phyloP scores from a whole-genome alignment of 2,113 vertebrate species.

The Sylvia atricapilla region DNA sequence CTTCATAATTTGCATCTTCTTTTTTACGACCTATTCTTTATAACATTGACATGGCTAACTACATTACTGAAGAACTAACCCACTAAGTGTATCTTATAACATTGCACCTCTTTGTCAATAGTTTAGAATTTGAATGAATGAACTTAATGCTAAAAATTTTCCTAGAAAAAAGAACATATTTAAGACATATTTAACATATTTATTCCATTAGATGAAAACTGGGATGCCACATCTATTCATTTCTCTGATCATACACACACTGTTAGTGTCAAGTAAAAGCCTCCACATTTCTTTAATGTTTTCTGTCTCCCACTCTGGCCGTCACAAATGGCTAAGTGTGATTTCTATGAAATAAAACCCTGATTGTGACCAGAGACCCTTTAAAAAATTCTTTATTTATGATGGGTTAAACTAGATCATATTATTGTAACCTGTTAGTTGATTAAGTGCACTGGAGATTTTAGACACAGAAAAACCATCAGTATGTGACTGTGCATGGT shows the following conservation, averaged over 20 bases:
- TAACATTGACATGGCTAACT: not conserved
- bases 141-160: not conserved
- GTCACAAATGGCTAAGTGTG: not conserved
- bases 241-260: not conserved
- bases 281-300: not conserved
- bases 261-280: not conserved
- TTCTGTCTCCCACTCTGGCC: not conserved
- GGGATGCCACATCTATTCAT: not conserved
- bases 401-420: not conserved
- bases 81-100: not conserved
- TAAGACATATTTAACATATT: too few species aligned
- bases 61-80: not conserved
- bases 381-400: not conserved
- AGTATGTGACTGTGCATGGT: not conserved
- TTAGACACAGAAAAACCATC: not conserved
- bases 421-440: not conserved
- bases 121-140: not conserved
- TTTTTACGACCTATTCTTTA: not conserved
- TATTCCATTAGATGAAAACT: not conserved
- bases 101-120: not conserved
- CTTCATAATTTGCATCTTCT: not conserved
- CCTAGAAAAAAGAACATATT: not conserved
- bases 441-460: not conserved
- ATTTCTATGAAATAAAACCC: conserved; percentile 7
- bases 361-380: not conserved